These are phyloP conservation scores for Steromphala cineraria DNA, from an alignment of 2,888 invertebrate genomes.

Conservation along the genomic window DNA sequence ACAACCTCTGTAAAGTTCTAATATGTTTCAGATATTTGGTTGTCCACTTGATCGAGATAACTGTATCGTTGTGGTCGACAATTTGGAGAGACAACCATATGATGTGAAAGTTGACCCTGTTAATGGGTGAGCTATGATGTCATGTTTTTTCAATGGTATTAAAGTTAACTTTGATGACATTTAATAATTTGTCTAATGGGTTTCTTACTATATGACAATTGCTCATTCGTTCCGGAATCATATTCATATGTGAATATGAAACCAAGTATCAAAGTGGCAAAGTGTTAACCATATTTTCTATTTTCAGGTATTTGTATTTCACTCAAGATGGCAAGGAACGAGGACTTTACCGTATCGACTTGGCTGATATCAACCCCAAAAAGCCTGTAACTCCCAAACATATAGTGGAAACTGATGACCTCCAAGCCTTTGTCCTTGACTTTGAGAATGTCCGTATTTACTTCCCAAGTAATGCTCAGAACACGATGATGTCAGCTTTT, in stretches of 20 bases:
- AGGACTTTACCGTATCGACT: conserved; percentile 86
- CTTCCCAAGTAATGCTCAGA: conserved; percentile 84
- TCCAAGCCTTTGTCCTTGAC: conserved; percentile 90
- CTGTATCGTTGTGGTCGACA: conserved; percentile 83
- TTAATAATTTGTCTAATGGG: no score
- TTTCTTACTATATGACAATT: no score
- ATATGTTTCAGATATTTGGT: conserved; percentile 81
- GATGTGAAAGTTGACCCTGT: conserved; percentile 93
- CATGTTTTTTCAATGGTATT: no score
- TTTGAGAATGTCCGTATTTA: conserved; percentile 87
- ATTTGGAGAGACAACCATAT: conserved; percentile 83
- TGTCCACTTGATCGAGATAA: conserved; percentile 86
- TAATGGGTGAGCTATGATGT: conserved; percentile 88
- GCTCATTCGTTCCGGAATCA: no score
- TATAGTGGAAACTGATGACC: conserved; percentile 77
- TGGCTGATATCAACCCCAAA: conserved; percentile 81
- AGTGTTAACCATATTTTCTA: no score
- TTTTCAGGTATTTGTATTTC: conserved; percentile 87
- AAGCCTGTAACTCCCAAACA: conserved; percentile 3
- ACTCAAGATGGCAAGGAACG: conserved; percentile 79
- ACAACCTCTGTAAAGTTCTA: no score
- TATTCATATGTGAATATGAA: no score
- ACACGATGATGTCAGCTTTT: conserved; percentile 87
- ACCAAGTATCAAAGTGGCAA: no score
- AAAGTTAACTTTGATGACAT: no score